A percentile compares a stretch with the other conserved stretches of the same genome.
Conservation (phyloP, 1,140 invertebrate species). For the Orussus abietinus region DNA sequence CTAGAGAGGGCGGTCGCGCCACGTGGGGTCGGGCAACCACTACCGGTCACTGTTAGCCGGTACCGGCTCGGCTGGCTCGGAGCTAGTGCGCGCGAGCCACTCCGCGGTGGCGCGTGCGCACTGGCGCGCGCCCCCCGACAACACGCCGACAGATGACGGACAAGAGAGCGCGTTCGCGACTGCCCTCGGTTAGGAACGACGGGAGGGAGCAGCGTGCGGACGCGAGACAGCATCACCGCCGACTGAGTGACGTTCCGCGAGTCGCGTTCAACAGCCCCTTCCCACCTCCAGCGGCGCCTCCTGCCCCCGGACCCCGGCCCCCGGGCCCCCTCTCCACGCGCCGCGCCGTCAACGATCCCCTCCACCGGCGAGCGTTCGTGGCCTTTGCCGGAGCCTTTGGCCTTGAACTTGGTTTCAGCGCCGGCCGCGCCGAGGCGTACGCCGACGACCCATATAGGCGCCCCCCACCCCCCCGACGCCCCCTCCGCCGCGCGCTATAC, state of each 20-base stretch:
- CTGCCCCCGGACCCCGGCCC: conserved; percentile 13
- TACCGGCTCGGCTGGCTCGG: too few species aligned
- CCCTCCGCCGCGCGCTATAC: background rate
- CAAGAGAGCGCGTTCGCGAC: too few species aligned
- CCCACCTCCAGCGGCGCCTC: conserved; percentile 14
- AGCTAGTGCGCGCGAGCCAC: too few species aligned
- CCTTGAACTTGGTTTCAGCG: conserved; percentile 70
- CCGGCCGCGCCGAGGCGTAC: conserved; percentile 49
- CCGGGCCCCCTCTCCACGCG: conserved; percentile 36
- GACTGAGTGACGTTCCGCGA: conserved; percentile 59
- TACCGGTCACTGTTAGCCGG: too few species aligned
- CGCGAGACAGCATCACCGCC: conserved; percentile 56
- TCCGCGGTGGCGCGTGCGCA: too few species aligned
- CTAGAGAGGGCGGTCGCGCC: too few species aligned
- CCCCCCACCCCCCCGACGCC: conserved; percentile 40
- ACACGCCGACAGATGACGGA: too few species aligned
- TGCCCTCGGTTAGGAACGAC: conserved; percentile 28
- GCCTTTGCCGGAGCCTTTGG: conserved; percentile 54
- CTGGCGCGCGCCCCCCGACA: too few species aligned
- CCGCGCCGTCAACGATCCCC: conserved; percentile 47
- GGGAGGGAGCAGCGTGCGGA: conserved; percentile 40
- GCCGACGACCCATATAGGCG: conserved; percentile 49
- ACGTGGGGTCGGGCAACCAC: too few species aligned
- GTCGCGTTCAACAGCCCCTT: conserved; percentile 53
- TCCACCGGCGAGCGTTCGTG: conserved; percentile 41